Base-by-base conservation (phyloP, 1,140 invertebrate genomes). In the Drosophila setifemur region DNA sequence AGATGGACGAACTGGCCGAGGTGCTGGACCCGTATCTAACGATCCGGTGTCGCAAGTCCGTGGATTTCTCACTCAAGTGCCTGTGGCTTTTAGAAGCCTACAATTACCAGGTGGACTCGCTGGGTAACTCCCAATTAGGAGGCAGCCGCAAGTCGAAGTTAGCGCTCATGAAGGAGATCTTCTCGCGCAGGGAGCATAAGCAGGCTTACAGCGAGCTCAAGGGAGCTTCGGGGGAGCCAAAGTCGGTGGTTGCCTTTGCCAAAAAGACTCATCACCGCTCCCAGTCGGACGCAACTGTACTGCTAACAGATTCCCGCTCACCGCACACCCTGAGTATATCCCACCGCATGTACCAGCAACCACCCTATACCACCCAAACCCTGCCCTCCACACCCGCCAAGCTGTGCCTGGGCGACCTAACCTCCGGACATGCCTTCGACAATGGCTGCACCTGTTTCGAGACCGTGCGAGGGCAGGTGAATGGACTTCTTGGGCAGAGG, bases 81-180 rank as follows among this genome's bases (percentile, higher is more conserved):
- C 96, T 97, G 68, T 99, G 98, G 98, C 91, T 99, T 9, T 92
- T 99, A 67, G 96, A 98, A 68, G 97, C 98, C 3, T 99, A 98
- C 26, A 90, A 90, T 55, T 90, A 90, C 14, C 73, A 89, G 26
- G 50, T 89, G 28, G 90, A 90, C 42, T 72, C 82, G 12, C 25
- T 89, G 11, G 71, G 73, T 0, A 79, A 50, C 26, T 28, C 52
- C n/a, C 58, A 53, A 26, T 72, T 49, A 9, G 60, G 53, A n/a
- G 64, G 49, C 11, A 61, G 52, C 19, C 75, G 85, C 4, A 91
- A 89, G 42, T 82, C 82, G 11, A 91, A 85, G 90, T 90, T 90
- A 83, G 92, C 89, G 77, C 90, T 91, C 4, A 89, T 90, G 85
- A 90, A 90, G 42, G 90, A 90, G 26, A 88, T 90, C 25, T 90